Conservation (phyloP, 2,797 vertebrate species). For the Arrhamphus sclerolepis region DNA sequence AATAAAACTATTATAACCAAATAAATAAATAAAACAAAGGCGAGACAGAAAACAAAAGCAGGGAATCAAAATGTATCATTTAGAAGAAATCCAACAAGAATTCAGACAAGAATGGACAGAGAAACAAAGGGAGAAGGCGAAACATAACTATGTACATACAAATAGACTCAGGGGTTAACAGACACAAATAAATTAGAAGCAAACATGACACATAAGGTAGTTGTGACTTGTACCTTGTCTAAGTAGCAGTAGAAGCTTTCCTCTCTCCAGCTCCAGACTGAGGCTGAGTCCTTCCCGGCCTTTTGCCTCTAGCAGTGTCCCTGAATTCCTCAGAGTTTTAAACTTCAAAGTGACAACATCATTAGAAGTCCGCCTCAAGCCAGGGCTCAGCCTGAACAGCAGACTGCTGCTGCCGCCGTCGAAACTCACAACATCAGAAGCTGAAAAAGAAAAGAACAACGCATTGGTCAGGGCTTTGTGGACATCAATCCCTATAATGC, state of each 20-base stretch:
- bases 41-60: no score
- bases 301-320: conserved; percentile 84
- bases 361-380: conserved; percentile 71
- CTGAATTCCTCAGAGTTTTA: conserved; percentile 89
- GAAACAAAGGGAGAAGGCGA: no score
- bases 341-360: conserved; percentile 90
- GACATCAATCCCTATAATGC: no score
- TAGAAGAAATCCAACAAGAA: no score
- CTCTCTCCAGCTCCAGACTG: conserved; percentile 86
- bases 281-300: conserved; percentile 81
- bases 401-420: conserved; percentile 84
- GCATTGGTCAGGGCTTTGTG: not conserved
- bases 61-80: no score
- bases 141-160: no score
- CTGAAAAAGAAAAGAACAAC: conserved; percentile 70
- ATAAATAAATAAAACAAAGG: no score
- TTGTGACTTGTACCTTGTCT: conserved; percentile 82
- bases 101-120: no score
- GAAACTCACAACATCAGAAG: conserved; percentile 88
- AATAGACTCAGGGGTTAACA: no score
- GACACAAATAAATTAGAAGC: no score
- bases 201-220: not conserved
- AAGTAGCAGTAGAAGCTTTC: conserved; percentile 86
- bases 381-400: conserved; percentile 82
- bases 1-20: no score